phyloP scores from a whole-genome alignment of 2,888 invertebrate genomes.

The Xestia xanthographa region DNA sequence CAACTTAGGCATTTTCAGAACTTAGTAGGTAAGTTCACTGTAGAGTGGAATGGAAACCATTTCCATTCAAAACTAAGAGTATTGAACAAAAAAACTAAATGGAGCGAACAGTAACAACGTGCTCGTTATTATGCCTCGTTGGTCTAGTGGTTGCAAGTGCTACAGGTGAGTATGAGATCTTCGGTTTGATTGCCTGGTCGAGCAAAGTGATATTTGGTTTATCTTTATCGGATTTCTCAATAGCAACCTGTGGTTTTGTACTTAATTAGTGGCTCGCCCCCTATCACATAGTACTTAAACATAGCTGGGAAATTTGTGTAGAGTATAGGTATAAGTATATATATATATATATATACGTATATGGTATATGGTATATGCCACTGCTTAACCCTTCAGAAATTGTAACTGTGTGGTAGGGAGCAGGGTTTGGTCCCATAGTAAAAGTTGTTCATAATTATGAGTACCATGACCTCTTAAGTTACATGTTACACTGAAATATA shows the following conservation, averaged over 20 bases:
- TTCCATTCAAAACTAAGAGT: not conserved
- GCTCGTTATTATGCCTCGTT: not conserved
- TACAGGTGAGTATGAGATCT: not conserved
- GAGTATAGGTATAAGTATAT: too few relatives aligned
- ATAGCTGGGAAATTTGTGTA: too few relatives aligned
- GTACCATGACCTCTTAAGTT: too few relatives aligned
- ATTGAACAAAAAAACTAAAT: not conserved
- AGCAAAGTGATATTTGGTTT: not conserved
- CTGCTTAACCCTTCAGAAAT: too few relatives aligned
- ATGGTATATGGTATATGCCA: too few relatives aligned
- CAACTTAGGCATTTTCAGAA: not conserved
- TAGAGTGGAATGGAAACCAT: not conserved
- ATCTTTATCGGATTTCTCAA: not conserved
- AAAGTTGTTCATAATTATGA: too few relatives aligned
- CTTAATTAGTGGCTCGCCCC: not conserved
- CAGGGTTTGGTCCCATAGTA: too few relatives aligned
- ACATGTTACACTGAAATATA: too few relatives aligned
- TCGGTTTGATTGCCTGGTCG: not conserved
- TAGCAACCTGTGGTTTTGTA: not conserved
- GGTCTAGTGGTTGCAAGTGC: not conserved
- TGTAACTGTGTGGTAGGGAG: too few relatives aligned
- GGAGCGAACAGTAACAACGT: not conserved
- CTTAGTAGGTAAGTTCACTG: not conserved
- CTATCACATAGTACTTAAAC: not conserved
- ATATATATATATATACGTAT: too few relatives aligned